phyloP scores from a whole-genome alignment of 2,797 vertebrate genomes.

The Aeoliscus strigatus region DNA sequence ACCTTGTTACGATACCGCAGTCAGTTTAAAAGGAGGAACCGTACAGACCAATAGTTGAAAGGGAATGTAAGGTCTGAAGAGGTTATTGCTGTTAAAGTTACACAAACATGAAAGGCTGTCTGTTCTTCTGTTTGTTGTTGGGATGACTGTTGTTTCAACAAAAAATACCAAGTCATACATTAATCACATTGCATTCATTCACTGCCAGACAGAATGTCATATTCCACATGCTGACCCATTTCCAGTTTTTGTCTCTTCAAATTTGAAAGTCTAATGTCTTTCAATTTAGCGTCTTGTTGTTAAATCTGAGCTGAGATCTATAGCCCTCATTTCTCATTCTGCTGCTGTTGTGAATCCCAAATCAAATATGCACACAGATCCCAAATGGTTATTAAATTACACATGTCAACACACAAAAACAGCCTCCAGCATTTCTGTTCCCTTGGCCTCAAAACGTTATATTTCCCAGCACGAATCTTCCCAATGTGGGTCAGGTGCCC shows the following conservation, averaged over 20 bases:
- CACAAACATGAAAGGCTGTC: too few species aligned
- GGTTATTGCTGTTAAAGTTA: too few species aligned
- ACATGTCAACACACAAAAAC: constrained; percentile 9
- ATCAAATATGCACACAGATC: constrained; percentile 3
- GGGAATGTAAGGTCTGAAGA: too few species aligned
- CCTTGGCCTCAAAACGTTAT: constrained; percentile 4
- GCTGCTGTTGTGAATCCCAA: constrained; percentile 5
- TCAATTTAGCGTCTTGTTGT: constrained; percentile 3
- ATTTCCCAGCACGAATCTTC: constrained; percentile 14
- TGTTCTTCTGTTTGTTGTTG: too few species aligned
- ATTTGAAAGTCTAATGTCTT: constrained; percentile 29
- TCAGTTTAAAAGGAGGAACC: too few species aligned
- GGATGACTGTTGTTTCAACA: too few species aligned
- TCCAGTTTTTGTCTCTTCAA: constrained; percentile 1
- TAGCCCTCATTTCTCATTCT: not conserved
- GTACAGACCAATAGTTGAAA: too few species aligned
- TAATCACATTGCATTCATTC: not conserved
- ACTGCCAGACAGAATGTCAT: not conserved
- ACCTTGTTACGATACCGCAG: too few species aligned
- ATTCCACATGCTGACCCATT: not conserved
- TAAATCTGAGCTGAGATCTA: constrained; percentile 4
- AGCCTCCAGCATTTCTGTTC: not conserved
- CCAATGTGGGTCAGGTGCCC: constrained; percentile 22
- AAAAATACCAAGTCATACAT: not conserved
- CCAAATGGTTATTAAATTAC: constrained; percentile 12